A percentile compares a stretch with the other conserved stretches of the same genome.
phyloP scores from a whole-genome alignment of 2,113 vertebrate genomes.

The Cynoglossus semilaevis region DNA sequence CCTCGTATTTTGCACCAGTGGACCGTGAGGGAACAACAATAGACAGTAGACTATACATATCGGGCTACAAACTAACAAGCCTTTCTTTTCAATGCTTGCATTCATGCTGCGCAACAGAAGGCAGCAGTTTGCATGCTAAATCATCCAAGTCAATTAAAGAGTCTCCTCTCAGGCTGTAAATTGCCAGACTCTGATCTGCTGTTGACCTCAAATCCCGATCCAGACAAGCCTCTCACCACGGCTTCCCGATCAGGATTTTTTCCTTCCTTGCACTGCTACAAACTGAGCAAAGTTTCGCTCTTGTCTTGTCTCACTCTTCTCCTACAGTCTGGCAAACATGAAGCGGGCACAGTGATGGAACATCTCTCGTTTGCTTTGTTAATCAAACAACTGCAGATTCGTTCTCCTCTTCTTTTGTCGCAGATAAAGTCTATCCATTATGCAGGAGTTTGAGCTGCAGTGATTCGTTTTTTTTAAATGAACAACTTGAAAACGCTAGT shows the following conservation, averaged over 20 bases:
- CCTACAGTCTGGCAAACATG: neutral
- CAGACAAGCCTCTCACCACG: constrained; percentile 38
- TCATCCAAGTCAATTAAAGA: constrained; percentile 63
- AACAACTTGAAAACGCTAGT: too few species aligned
- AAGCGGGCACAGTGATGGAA: neutral
- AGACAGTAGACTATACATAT: constrained; percentile 51
- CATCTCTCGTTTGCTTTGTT: neutral
- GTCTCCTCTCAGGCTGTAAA: constrained; percentile 56
- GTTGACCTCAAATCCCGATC: constrained; percentile 55
- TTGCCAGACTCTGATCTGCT: constrained; percentile 55
- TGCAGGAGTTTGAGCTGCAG: too few species aligned
- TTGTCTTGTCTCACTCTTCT: constrained; percentile 10
- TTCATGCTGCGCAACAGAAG: constrained; percentile 52
- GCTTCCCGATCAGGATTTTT: constrained; percentile 33
- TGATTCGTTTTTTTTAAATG: too few species aligned
- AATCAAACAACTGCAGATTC: neutral
- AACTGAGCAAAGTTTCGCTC: constrained; percentile 22
- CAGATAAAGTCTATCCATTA: too few species aligned
- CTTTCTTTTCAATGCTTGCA: constrained; percentile 47
- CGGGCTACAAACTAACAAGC: constrained; percentile 14
- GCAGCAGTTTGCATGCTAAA: constrained; percentile 58
- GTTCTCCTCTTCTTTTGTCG: neutral
- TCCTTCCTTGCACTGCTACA: constrained; percentile 10
- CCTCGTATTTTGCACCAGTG: constrained; percentile 9
- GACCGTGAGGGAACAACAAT: constrained; percentile 23